Evolutionary conservation across 2,888 invertebrate species (phyloP), one percentile per base, ranked within the genome.

Genomic region (Tenthredo mesomela): DNA sequence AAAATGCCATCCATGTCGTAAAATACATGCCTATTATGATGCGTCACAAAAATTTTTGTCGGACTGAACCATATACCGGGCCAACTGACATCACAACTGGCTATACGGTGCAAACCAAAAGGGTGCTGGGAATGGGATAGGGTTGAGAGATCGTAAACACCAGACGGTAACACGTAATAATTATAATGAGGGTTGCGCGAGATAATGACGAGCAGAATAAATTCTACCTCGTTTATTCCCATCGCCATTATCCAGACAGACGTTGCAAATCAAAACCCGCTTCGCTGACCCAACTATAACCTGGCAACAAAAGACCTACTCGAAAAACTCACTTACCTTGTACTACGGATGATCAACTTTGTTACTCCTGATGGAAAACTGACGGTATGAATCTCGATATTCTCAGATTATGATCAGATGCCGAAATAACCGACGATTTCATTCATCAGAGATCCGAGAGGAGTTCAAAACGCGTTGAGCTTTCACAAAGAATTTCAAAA

Each of bases 81-180:
- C 73, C 77, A 77, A 54, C 77, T 50, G 54, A 73, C 71, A 47
- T 47, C 47, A 18, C 75, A 29, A 50, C 50, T 77, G 29, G 43
- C 25, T 43, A 18, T 10, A 25, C 18, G 77, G 77, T 54, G 67
- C 73, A 58, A 77, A 40, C 75, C 47, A 29, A 70, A 84, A 71
- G 70, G 84, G 85, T 85, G 85, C 84, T 71, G 83, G 67, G 84
- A 84, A 84, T 84, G 78, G 65, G 67, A 47, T 43, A 50, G 84
- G 61, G 84, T 85, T 61, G 73, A 54, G 71, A 77, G 87, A 75
- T 84, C 86, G 91, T 82, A 82, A 82, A 82, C 67, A 82, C 43
- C 82, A 67, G 18, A 92, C 89, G 92, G 90, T 91, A 91, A 92
- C 91, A 90, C 91, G 90, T 90, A 90, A 90, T 92, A 92, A 92